Base-by-base conservation (phyloP, 2,888 invertebrate species). In the Drosophila buzzatii region DNA sequence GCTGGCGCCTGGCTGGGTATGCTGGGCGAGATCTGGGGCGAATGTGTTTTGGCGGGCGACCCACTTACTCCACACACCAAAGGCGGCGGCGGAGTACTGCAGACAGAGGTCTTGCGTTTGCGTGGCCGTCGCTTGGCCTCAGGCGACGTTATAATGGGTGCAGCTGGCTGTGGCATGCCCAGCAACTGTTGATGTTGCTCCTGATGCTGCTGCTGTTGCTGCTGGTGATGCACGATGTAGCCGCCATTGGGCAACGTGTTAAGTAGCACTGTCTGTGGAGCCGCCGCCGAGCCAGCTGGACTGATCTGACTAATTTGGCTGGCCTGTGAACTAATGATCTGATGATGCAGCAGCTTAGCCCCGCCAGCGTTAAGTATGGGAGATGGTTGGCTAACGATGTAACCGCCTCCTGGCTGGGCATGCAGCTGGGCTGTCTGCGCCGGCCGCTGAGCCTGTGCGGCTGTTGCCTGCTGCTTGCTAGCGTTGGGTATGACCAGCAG, bases 171-270 rank as follows among this genome's bases (percentile, higher is more conserved):
- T n/a, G 82, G 85, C 76, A 84, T 63, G 31, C 78, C 41, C 47
- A 79, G 49, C 63, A 90, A 27, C 44, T 90, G 52, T 12, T 53
- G 88, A 55, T 81, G 81, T 23, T 90, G 89, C 33, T 90, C 90
- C 68, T 51, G 51, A 2, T 75, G 96, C 85, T 97, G 97, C 23
- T 80, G 90, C 23, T 79, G 89, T 1, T 96, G 96, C 86, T 97
- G 97, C 67, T 85, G 79, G 1, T 96, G 96, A 87, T 97, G 97
- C 49, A 97, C 94, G 8, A 97, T 95, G 80, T 97, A 96, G 0
- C 96, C 96, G 0, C 97, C 97, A 20, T 96, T 94, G 56, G 96
- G 96, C 73, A 97, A 93, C 0, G 97, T 95, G 89, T 97, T 97
- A 1, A 98, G 96, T 7, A 98, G 94, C 0, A 97, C 96, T 0